Percentiles rank a stretch among this genome's conserved stretches.
Conservation (phyloP, 2,888 invertebrate genomes). For the Terebella lapidaria region DNA sequence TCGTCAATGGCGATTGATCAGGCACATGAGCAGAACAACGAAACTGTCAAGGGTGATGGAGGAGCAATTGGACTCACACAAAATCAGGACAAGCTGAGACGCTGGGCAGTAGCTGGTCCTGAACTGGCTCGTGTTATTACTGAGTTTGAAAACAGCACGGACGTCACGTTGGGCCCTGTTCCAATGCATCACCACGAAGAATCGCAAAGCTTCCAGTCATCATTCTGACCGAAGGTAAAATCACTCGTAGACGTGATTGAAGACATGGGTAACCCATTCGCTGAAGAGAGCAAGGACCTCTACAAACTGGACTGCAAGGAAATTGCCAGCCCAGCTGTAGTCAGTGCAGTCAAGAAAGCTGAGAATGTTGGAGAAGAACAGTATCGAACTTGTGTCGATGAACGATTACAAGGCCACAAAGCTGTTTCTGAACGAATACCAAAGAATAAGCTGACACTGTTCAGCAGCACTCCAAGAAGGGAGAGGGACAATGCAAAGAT, state of each 20-base stretch:
- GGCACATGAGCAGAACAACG: constrained; percentile 28
- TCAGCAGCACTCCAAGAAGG: not conserved
- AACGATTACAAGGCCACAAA: not conserved
- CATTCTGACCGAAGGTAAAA: not conserved
- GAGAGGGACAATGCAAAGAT: not conserved
- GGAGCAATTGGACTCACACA: constrained; percentile 28
- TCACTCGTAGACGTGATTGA: not conserved
- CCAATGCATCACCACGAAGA: not conserved
- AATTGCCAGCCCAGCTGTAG: not conserved
- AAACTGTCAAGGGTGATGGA: constrained; percentile 27
- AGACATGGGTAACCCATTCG: constrained; percentile 1
- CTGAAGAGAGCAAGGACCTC: constrained; percentile 1
- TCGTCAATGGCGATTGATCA: constrained; percentile 6
- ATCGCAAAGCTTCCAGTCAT: not conserved
- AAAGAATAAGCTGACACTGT: constrained; percentile 2
- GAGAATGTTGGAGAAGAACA: not conserved
- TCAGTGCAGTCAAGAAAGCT: not conserved
- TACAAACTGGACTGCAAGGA: not conserved
- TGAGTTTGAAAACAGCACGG: constrained; percentile 4
- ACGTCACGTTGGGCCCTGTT: no score
- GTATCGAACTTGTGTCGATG: not conserved
- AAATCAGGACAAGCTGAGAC: constrained; percentile 20
- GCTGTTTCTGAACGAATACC: not conserved
- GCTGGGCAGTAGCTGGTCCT: no score
- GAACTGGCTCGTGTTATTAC: constrained; percentile 15